phyloP scores from a whole-genome alignment of 2,888 invertebrate species.

The Saturnia japonica region DNA sequence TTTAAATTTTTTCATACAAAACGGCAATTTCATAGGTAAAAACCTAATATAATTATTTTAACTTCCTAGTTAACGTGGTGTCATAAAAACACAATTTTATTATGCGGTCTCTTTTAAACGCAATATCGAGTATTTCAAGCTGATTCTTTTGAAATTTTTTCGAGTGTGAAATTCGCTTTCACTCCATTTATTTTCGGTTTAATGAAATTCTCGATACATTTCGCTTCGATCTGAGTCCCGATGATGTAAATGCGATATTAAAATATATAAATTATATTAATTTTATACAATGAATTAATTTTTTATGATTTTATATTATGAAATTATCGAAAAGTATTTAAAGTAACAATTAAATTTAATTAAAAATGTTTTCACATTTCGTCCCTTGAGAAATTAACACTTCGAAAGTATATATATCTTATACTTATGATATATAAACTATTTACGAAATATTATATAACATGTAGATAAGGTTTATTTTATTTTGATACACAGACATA shows the following conservation, averaged over 20 bases:
- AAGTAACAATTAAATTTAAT: slow-evolving; percentile 12
- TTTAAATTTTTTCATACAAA: too few species aligned
- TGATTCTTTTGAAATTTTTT: slow-evolving; percentile 68
- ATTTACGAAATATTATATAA: too few species aligned
- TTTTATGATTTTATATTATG: slow-evolving; percentile 21
- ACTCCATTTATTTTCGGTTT: slow-evolving; percentile 67
- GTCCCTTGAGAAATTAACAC: too few species aligned
- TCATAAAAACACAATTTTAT: slow-evolving; percentile 64
- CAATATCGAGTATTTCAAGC: slow-evolving; percentile 65
- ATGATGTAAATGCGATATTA: slow-evolving; percentile 36
- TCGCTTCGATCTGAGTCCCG: slow-evolving; percentile 29
- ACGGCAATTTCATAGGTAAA: too few species aligned
- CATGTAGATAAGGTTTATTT: too few species aligned
- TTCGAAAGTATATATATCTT: too few species aligned
- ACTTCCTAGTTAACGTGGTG: slow-evolving; percentile 33
- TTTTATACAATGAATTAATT: slow-evolving; percentile 51
- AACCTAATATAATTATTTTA: slow-evolving; percentile 18
- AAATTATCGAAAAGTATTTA: slow-evolving; percentile 14
- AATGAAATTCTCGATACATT: slow-evolving; percentile 70
- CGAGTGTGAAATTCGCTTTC: slow-evolving; percentile 71
- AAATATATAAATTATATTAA: slow-evolving; percentile 53
- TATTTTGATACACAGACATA: too few species aligned
- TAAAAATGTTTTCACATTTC: slow-evolving; percentile 11
- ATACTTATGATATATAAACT: too few species aligned
- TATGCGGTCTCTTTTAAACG: slow-evolving; percentile 64